Conservation (phyloP, 2,797 vertebrate species). For the Enteromius fasciolatus region DNA sequence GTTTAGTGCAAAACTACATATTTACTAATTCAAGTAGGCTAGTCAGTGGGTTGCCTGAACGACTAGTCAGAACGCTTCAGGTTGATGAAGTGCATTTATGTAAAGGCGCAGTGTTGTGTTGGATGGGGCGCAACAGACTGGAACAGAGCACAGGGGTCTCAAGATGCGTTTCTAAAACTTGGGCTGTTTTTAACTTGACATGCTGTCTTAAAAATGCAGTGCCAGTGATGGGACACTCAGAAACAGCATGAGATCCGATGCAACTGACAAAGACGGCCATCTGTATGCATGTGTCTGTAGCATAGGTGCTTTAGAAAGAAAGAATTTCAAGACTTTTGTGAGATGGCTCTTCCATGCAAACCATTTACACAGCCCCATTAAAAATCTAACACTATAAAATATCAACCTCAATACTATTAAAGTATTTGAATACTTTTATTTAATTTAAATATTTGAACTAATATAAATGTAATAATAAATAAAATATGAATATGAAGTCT, state of each 20-base stretch:
- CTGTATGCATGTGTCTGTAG: not conserved
- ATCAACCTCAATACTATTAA: not conserved
- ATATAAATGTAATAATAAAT: not conserved
- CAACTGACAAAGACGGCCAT: not conserved
- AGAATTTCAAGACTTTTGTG: not conserved
- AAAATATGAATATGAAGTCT: not conserved
- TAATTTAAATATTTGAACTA: not conserved
- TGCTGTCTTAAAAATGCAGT: constrained; percentile 18
- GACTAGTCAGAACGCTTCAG: not conserved
- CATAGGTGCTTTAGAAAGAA: not conserved
- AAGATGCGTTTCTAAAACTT: constrained; percentile 3
- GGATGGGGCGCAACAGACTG: not conserved
- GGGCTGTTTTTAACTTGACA: constrained; percentile 7
- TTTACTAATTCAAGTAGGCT: constrained; percentile 2
- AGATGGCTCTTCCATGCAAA: not conserved
- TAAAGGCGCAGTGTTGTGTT: not conserved
- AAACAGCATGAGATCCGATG: not conserved
- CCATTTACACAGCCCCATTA: not conserved
- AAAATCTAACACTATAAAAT: not conserved
- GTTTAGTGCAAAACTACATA: not conserved
- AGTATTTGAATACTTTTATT: not conserved
- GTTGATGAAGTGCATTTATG: not conserved
- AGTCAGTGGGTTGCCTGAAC: not conserved
- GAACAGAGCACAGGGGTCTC: not conserved
- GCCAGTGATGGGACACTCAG: constrained; percentile 3